Evolutionary conservation across 2,797 vertebrate genomes (phyloP).

Genomic region (Sebastes hubbsi): DNA sequence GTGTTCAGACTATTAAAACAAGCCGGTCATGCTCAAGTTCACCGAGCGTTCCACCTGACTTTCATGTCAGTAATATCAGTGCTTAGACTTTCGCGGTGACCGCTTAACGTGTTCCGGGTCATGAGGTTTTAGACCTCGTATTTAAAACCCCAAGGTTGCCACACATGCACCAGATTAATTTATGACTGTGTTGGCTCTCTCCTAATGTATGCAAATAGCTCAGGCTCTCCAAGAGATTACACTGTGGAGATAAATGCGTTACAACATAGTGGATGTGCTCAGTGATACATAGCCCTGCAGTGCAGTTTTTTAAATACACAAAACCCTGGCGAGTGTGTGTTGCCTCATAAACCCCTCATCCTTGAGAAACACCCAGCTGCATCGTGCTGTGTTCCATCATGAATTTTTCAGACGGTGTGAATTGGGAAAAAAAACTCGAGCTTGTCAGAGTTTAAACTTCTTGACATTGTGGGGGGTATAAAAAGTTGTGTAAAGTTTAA

Average conservation of each 20-base stretch:
- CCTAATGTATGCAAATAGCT: slow-evolving; percentile 24
- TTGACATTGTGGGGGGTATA: not conserved
- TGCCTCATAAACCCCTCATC: not conserved
- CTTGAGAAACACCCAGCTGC: not conserved
- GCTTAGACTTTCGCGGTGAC: not conserved
- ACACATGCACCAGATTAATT: not conserved
- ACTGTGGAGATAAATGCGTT: not conserved
- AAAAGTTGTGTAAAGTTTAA: slow-evolving; percentile 12
- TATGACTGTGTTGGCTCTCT: not conserved
- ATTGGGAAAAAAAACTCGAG: not conserved
- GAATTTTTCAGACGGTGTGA: slow-evolving; percentile 3
- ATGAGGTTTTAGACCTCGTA: slow-evolving; percentile 7
- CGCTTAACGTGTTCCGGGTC: slow-evolving; percentile 30
- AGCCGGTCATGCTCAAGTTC: slow-evolving; percentile 41
- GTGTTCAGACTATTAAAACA: slow-evolving; percentile 63
- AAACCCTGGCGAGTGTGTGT: not conserved
- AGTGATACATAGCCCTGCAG: not conserved
- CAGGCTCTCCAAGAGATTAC: not conserved
- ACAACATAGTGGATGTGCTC: not conserved
- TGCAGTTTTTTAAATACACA: not conserved
- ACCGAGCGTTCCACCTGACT: slow-evolving; percentile 32
- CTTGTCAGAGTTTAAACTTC: slow-evolving; percentile 14
- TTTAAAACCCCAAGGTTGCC: slow-evolving; percentile 21
- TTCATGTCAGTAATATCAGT: slow-evolving; percentile 17
- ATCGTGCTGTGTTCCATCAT: not conserved